Evolutionary conservation across 1,140 invertebrate species (phyloP), one percentile per base, ranked within the genome.

Genomic region (Ptiloglossa arizonensis): DNA sequence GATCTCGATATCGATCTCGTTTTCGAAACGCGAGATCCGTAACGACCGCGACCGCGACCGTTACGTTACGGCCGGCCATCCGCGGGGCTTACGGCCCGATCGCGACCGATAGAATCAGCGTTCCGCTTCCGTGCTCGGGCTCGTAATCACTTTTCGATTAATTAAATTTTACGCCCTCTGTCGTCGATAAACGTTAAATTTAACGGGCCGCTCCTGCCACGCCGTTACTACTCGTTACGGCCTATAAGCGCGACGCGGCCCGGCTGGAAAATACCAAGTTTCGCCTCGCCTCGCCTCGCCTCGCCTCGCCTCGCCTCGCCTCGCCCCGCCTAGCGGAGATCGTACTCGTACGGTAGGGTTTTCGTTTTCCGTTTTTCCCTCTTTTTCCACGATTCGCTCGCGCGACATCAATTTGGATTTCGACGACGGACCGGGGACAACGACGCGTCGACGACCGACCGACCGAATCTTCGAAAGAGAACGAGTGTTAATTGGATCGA

Each of bases 91-190:
- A 91, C 89, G 88, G 87, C 88, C 86, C 88, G 90, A 92, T 92
- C 87, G 90, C 87, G 82, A 87, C 85, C 90, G 91, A 91, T 92
- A 91, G 90, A 92, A 91, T 92, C 91, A 92, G 88, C 90, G 87
- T 88, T 89, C 83, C 84, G 81, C 76, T 67, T 63, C 72, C 84
- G 79, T 74, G 86, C 84, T 90, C 90, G 89, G 86, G 87, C 89
- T 91, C 89, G 91, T 92, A 92, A 92, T 92, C 90, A 91, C 91
- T 92, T 92, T 92, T 91, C 89, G 90, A 93, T 93, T 92, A 92
- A 93, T 93, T 93, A 93, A 93, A 93, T 92, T 93, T 92, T 92
- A 93, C 85, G 86, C 86, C 46, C 74, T 79, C 73, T 80, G 81
- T 70, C 85, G 87, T 87, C 90, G 87, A 91, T 92, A 91, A 91